phyloP scores from a whole-genome alignment of 2,888 invertebrate species.

The Agrypnus murinus region DNA sequence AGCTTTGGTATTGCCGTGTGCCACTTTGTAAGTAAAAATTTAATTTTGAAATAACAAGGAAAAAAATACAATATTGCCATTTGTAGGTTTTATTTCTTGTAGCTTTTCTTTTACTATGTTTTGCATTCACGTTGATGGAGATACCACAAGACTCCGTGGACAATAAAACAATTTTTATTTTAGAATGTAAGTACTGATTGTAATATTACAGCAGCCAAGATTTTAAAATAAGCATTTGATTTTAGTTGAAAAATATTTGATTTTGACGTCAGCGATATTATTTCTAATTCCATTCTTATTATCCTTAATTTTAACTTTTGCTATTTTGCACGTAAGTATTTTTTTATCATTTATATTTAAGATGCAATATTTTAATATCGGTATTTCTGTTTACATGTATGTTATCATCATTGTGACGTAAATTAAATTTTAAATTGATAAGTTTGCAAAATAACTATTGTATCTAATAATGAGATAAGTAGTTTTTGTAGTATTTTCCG shows the following conservation, averaged over 20 bases:
- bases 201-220: no score
- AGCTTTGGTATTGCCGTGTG: neutral
- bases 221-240: no score
- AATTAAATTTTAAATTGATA: no score
- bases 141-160: neutral
- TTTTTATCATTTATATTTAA: no score
- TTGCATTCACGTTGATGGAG: constrained; percentile 3
- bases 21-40: constrained; percentile 18
- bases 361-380: no score
- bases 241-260: constrained; percentile 51
- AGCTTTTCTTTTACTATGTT: constrained; percentile 11
- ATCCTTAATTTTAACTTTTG: constrained; percentile 39
- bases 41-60: neutral
- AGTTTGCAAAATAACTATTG: no score
- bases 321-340: constrained; percentile 26
- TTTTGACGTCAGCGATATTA: constrained; percentile 44
- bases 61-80: neutral
- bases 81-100: constrained; percentile 9
- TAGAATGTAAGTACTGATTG: constrained; percentile 26
- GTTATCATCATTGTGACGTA: no score
- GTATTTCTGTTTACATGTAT: no score
- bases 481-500: no score
- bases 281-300: constrained; percentile 48
- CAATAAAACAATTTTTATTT: constrained; percentile 9
- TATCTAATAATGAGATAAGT: no score